phyloP scores from a whole-genome alignment of 2,888 invertebrate genomes.

The Ectobius pallidus region DNA sequence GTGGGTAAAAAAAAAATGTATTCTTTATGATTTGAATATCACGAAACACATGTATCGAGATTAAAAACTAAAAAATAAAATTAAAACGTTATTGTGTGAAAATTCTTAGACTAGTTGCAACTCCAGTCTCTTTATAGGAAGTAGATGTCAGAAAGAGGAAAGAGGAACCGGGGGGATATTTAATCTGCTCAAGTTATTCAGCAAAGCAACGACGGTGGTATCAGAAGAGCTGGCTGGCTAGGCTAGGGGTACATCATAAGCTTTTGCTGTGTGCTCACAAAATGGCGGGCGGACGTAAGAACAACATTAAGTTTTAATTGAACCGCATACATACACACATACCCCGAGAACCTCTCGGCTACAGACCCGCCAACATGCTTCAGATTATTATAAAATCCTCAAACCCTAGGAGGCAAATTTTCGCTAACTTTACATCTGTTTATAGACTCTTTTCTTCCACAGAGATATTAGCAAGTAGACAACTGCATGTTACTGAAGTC shows the following conservation, averaged over 20 bases:
- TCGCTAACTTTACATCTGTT: conserved; percentile 5
- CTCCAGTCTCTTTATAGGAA: too few species aligned
- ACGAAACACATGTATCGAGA: too few species aligned
- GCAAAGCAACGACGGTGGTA: conserved; percentile 22
- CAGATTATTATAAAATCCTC: conserved; percentile 26
- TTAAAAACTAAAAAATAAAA: too few species aligned
- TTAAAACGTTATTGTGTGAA: too few species aligned
- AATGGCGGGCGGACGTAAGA: conserved; percentile 40
- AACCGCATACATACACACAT: conserved; percentile 34
- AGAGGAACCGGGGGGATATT: conserved; percentile 31
- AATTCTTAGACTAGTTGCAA: too few species aligned
- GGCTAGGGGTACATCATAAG: conserved; percentile 28
- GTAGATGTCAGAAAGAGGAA: neutral
- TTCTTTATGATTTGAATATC: too few species aligned
- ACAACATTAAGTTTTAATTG: conserved; percentile 41
- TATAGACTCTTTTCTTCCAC: neutral
- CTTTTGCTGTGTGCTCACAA: conserved; percentile 34
- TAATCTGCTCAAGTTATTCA: conserved; percentile 36
- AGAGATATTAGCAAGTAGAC: neutral
- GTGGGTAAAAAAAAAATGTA: too few species aligned
- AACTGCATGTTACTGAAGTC: too few species aligned
- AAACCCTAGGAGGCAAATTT: conserved; percentile 22
- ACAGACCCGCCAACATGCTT: conserved; percentile 10
- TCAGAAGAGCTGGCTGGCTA: conserved; percentile 4
- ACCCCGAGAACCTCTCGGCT: conserved; percentile 5